Conservation (phyloP, 37 sponge, comb jelly and placozoan genomes). For the Halichondria panicea region DNA sequence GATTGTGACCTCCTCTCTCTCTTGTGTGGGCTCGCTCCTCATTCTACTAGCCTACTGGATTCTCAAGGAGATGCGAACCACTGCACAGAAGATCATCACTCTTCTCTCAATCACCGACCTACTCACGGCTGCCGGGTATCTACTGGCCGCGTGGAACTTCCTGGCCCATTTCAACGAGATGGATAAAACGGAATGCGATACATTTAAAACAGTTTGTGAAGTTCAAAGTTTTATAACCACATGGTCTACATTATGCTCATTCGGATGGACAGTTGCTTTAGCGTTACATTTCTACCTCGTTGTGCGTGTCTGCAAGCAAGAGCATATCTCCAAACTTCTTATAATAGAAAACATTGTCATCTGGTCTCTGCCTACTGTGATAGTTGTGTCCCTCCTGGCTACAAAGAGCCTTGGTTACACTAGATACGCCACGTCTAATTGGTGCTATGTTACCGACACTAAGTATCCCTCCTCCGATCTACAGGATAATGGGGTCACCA, state of each 20-base stretch:
- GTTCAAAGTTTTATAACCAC: conserved; percentile 72
- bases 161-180: conserved; percentile 8
- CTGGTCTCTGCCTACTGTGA: conserved; percentile 30
- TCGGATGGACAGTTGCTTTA: conserved; percentile 66
- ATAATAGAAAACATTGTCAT: conserved; percentile 19
- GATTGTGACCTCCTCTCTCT: conserved; percentile 36
- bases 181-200: neutral
- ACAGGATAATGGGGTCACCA: neutral
- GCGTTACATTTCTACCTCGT: conserved; percentile 53
- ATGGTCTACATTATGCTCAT: conserved; percentile 49
- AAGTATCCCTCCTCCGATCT: neutral
- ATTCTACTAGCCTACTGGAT: conserved; percentile 51
- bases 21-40: conserved; percentile 46
- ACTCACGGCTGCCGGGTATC: conserved; percentile 43
- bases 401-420: conserved; percentile 38
- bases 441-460: conserved; percentile 41
- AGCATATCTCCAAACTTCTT: conserved; percentile 5
- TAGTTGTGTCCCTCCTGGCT: conserved; percentile 17
- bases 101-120: conserved; percentile 63
- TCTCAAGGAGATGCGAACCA: conserved; percentile 40
- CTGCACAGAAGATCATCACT: conserved; percentile 48
- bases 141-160: conserved; percentile 40
- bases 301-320: neutral
- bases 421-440: conserved; percentile 16
- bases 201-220: conserved; percentile 24